Evolutionary conservation across 2,113 vertebrate species (phyloP).

Genomic region (Corapipo altera): DNA sequence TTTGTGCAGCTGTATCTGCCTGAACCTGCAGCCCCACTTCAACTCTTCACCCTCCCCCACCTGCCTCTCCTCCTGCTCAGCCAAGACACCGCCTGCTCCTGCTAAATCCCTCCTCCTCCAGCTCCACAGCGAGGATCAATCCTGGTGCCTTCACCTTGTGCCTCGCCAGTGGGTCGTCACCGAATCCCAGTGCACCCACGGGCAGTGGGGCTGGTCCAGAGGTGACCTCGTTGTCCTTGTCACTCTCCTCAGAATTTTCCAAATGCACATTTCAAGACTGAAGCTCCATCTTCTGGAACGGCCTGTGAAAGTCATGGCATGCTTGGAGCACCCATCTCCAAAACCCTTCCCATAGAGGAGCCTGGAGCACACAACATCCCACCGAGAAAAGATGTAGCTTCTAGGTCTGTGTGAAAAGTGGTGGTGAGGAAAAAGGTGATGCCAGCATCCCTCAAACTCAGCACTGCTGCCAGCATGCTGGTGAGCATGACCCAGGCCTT

Average conservation of each 20-base stretch:
- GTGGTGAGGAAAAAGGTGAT: background rate
- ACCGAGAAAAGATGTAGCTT: background rate
- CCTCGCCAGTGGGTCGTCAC: fast-evolving
- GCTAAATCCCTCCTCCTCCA: background rate
- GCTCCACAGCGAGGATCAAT: fast-evolving
- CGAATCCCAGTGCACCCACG: background rate
- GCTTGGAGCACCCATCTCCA: background rate
- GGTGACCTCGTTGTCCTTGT: background rate
- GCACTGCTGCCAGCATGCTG: background rate
- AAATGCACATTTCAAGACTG: background rate
- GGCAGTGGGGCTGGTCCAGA: background rate
- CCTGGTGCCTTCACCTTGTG: background rate
- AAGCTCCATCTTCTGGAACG: background rate
- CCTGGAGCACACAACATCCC: background rate
- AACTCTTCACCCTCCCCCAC: slow-evolving; percentile 46
- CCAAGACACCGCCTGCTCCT: background rate
- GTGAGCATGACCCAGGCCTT: background rate
- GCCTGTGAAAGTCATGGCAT: fast-evolving
- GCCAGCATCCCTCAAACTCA: background rate
- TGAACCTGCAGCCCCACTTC: slow-evolving; percentile 31
- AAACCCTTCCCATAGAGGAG: fast-evolving
- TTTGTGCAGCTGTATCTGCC: slow-evolving; percentile 44
- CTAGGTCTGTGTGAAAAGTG: background rate
- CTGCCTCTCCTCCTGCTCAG: background rate
- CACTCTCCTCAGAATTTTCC: fast-evolving